These are phyloP conservation scores for Acrocephalus kingi DNA, from an alignment of 2,113 vertebrate species.

Conservation along the genomic window DNA sequence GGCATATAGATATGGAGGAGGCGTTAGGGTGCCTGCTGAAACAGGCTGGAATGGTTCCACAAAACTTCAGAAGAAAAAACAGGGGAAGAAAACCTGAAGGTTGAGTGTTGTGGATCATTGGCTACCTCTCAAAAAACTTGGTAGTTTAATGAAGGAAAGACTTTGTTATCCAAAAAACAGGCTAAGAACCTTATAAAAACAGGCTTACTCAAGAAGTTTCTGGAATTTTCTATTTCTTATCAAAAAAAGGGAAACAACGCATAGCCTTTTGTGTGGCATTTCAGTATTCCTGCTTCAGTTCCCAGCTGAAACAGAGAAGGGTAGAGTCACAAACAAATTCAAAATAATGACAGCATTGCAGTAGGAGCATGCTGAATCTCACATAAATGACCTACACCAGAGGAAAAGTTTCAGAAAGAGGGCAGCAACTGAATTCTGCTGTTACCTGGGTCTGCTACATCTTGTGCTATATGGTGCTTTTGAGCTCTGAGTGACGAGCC, in stretches of 20 bases:
- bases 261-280: neutral
- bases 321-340: neutral
- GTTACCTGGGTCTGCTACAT: neutral
- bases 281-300: neutral
- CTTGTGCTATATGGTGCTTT: rapidly evolving
- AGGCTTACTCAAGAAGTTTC: neutral
- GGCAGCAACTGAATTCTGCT: neutral
- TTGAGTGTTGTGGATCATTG: neutral
- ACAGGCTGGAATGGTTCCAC: neutral
- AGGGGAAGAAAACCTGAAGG: neutral
- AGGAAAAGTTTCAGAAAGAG: neutral
- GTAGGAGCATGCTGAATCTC: neutral
- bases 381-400: neutral
- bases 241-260: rapidly evolving
- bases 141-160: neutral
- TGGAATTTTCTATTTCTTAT: neutral
- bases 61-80: neutral
- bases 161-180: neutral
- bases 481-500: neutral
- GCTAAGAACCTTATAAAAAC: neutral
- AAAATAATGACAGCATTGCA: neutral
- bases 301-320: neutral
- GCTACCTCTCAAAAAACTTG: neutral
- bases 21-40: neutral
- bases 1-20: neutral